phyloP scores from a whole-genome alignment of 2,888 invertebrate species.

The Sepiola atlantica region DNA sequence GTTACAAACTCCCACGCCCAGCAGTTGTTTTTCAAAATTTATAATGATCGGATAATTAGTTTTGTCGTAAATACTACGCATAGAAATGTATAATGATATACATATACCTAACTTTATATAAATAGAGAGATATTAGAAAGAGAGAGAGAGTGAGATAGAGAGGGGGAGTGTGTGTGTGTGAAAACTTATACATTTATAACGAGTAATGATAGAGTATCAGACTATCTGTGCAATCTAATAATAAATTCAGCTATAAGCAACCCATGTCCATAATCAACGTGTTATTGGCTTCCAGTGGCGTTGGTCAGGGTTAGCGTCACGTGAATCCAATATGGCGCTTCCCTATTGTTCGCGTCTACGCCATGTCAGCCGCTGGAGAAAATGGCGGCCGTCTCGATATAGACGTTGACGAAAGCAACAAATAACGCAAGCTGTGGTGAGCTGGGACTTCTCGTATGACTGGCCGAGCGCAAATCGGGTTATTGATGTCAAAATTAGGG shows the following conservation, averaged over 20 bases:
- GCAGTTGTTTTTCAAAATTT: too few species aligned
- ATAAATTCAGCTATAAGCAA: background rate
- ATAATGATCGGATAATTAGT: too few species aligned
- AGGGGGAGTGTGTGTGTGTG: background rate
- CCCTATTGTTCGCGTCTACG: background rate
- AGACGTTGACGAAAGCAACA: background rate
- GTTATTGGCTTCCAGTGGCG: background rate
- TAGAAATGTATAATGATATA: too few species aligned
- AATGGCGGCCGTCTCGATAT: background rate
- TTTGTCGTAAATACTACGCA: too few species aligned
- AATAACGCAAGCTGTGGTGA: background rate
- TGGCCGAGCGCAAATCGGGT: background rate
- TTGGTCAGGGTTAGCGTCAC: background rate
- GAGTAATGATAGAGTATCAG: background rate
- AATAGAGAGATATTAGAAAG: too few species aligned
- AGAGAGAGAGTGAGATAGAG: too few species aligned
- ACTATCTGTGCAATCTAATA: background rate
- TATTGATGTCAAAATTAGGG: constrained; percentile 32
- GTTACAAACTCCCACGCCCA: too few species aligned
- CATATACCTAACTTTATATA: too few species aligned
- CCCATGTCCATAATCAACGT: background rate
- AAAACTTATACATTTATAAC: background rate
- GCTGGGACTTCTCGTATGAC: constrained; percentile 9
- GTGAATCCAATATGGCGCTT: background rate
- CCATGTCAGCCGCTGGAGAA: background rate